Conservation (phyloP, 2,888 invertebrate species). For the Copidosoma aretas region DNA sequence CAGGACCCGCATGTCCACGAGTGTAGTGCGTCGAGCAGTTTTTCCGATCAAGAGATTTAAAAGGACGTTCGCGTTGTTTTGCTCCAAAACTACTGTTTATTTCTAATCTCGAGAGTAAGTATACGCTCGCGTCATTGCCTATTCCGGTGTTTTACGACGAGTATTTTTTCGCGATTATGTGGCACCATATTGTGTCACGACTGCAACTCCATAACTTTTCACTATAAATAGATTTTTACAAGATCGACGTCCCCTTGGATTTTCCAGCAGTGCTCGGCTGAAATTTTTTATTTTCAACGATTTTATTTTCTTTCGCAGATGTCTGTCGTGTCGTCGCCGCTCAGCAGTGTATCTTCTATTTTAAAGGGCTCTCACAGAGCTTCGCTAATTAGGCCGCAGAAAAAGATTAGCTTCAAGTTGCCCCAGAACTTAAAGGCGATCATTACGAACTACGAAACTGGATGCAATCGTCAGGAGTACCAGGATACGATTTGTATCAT, state of each 20-base stretch:
- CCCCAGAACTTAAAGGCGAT: constrained; percentile 64
- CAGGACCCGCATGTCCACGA: neutral
- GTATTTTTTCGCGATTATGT: neutral
- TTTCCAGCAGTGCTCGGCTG: neutral
- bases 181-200: constrained; percentile 27
- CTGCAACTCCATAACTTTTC: neutral
- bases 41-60: neutral
- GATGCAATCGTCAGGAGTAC: constrained; percentile 62
- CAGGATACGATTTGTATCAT: constrained; percentile 65
- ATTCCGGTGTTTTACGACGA: neutral
- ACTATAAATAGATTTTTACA: neutral
- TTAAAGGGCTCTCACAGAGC: constrained; percentile 54
- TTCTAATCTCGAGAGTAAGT: neutral
- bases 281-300: constrained; percentile 3
- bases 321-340: constrained; percentile 58
- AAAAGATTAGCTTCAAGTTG: constrained; percentile 62
- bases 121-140: neutral
- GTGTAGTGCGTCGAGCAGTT: neutral
- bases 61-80: too few relatives aligned
- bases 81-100: too few relatives aligned
- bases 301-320: constrained; percentile 48
- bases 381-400: constrained; percentile 47
- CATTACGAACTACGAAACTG: constrained; percentile 61
- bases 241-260: neutral
- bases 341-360: constrained; percentile 56